Evolutionary conservation across 2,888 invertebrate species (phyloP), one percentile per base, ranked within the genome.

Genomic region (Glaucopsyche alexis): DNA sequence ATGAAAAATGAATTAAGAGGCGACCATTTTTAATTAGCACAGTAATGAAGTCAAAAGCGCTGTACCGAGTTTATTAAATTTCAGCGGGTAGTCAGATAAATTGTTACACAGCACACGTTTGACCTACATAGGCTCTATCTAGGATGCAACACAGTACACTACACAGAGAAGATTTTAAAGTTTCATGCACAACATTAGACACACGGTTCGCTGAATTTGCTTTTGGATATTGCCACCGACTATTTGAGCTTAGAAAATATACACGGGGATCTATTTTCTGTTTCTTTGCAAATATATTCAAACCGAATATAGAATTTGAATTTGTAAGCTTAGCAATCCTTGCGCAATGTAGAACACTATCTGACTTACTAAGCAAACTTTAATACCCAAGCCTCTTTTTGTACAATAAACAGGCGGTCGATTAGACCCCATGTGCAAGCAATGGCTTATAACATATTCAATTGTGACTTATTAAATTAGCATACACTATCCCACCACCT

Each of bases 81-180:
- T 66, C 72, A 75, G 74, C 72, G 76, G 74, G 75, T 76, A 38
- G 47, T 78, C 75, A 73, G 71, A 76, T 69, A 71, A 52, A 74
- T 80, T 79, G 79, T 78, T 77, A 77, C 74, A 67, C 79, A 72
- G 72, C 70, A 76, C 80, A 80, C 80, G 79, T 78, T 71, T 76
- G 80, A 76, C 79, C 80, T 75, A 79, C 74, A 78, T 80, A 66
- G 72, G 70, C 67, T 50, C 47, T 72, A 72, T 67, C 67, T 49
- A 67, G 52, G 66, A 72, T 72, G 52, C 52, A 67, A 55, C 55
- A 67, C 40, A 29, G 52, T 50, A 38, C 19, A 42, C 70, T 52
- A 64, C 73, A 64, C 71, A 52, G 72, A 52, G 71, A 50, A 73
- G 64, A 67, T 73, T 75, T 77, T 77, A 72, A 74, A 77, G 73